A percentile compares a stretch with the other conserved stretches of the same genome.
Evolutionary conservation across 1,140 invertebrate genomes (phyloP).

Genomic region (Drosophila sucinea): DNA sequence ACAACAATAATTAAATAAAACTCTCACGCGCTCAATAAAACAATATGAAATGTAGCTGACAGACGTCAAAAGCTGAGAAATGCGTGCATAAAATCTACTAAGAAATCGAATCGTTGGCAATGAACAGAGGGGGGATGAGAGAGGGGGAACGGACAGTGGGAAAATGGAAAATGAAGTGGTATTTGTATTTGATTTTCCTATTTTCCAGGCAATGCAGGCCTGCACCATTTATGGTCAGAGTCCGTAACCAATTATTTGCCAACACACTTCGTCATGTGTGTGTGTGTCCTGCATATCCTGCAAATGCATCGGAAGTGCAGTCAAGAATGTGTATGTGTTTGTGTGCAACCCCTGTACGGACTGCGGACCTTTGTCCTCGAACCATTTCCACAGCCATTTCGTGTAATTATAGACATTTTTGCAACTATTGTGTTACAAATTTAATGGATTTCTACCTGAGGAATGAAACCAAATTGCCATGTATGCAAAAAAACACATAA

Average conservation of each 20-base stretch:
- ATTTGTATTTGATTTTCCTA: constrained; percentile 53
- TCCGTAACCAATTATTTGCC: constrained; percentile 77
- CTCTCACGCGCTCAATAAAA: constrained; percentile 55
- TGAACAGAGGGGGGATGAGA: constrained; percentile 16
- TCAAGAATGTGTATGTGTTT: constrained; percentile 43
- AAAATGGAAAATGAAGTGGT: constrained; percentile 58
- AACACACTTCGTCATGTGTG: constrained; percentile 39
- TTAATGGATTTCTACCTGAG: constrained; percentile 70
- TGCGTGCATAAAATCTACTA: constrained; percentile 71
- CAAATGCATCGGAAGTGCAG: constrained; percentile 67
- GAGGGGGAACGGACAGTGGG: constrained; percentile 26
- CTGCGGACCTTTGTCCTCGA: not conserved
- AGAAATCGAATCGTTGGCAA: constrained; percentile 54
- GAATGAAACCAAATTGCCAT: constrained; percentile 40
- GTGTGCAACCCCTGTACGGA: constrained; percentile 33
- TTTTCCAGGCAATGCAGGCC: constrained; percentile 27
- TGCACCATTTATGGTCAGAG: constrained; percentile 38
- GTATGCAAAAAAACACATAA: constrained; percentile 34
- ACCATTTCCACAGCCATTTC: constrained; percentile 45
- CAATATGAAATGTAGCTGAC: constrained; percentile 65
- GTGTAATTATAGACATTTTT: constrained; percentile 74
- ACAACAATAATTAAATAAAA: constrained; percentile 69
- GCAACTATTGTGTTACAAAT: constrained; percentile 74
- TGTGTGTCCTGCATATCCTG: constrained; percentile 50
- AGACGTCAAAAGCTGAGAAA: constrained; percentile 70